Base-by-base conservation (phyloP, 2,797 vertebrate genomes). In the Eulemur albifrons region DNA sequence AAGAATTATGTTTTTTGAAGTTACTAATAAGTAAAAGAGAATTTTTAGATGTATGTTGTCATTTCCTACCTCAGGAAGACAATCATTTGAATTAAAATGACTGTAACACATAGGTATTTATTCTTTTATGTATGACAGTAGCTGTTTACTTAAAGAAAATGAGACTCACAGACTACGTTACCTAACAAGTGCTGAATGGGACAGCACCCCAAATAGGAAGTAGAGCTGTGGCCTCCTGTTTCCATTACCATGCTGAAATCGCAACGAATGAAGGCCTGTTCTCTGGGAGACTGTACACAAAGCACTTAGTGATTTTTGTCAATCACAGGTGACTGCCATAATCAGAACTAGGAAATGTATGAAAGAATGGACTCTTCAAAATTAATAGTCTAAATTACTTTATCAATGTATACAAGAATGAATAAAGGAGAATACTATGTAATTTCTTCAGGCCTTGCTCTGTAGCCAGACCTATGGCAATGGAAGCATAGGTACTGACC, bases 291-390 rank as follows among this genome's bases (percentile, higher is more conserved):
- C 21, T 38, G 27, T 11, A 61, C 13, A 82, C 43, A 70, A 88
- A 80, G 25, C 21, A 2, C 65, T 84, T 7, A 67, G 43, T 48
- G 52, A 77, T 48, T 90, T 63, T 40, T 90, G 65, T 57, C 6
- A 94, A 80, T 5, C 15, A 90, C 59, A 92, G 17, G 12, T 88
- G 67, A 84, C 17, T 48, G 52, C n/a, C 14, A 30, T 25, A 89
- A 32, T 8, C 1, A 86, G 30, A 83, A 59, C 23, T 65, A 82
- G 23, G 30, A 94, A 93, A 95, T 25, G 18, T 27, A 61, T 54
- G n/a, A 10, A 94, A 40, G 43, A 95, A 65, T 50, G 59, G 43
- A 45, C 50, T 72, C 81, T 88, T 94, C 38, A 75, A 96, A 93
- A 90, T 69, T 45, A 88, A 90, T 12, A 73, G 79, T 72, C 54